phyloP scores from a whole-genome alignment of 2,797 vertebrate genomes.

The Microhierax caerulescens region DNA sequence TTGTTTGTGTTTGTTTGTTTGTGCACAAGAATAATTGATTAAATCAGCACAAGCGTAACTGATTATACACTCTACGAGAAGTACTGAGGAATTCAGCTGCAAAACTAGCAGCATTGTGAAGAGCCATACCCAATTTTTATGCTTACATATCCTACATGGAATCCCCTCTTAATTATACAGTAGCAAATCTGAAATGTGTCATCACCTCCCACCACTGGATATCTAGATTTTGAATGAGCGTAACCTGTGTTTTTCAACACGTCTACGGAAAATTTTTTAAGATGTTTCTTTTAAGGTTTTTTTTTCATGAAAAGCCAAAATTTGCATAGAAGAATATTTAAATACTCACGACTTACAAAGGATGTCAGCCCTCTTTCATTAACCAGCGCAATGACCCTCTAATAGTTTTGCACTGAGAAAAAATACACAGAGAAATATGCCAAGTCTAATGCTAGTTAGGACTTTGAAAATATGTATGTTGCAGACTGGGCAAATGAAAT shows the following conservation, averaged over 20 bases:
- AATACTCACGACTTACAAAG: not conserved
- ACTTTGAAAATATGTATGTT: not conserved
- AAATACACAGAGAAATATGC: slow-evolving; percentile 7
- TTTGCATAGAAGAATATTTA: slow-evolving; percentile 12
- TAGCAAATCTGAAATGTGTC: slow-evolving; percentile 25
- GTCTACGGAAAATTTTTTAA: not conserved
- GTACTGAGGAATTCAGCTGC: slow-evolving; percentile 30
- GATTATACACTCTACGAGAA: slow-evolving; percentile 58
- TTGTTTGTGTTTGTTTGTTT: slow-evolving; percentile 63
- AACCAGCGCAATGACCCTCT: not conserved
- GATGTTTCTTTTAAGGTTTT: not conserved
- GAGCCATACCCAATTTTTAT: not conserved
- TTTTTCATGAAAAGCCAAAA: not conserved
- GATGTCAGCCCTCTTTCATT: not conserved
- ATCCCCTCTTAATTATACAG: slow-evolving; percentile 34
- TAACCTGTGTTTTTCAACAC: slow-evolving; percentile 2
- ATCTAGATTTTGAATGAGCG: slow-evolving; percentile 30
- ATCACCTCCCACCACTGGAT: slow-evolving; percentile 33
- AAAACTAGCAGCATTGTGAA: slow-evolving; percentile 1
- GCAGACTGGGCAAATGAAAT: not conserved
- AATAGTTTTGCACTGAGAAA: slow-evolving; percentile 4
- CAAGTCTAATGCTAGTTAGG: not conserved
- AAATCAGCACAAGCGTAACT: slow-evolving; percentile 57
- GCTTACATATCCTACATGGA: slow-evolving; percentile 12
- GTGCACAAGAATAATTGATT: slow-evolving; percentile 61